These are phyloP conservation scores for Tiphia femorata DNA, from an alignment of 2,888 invertebrate species.

Conservation along the genomic window DNA sequence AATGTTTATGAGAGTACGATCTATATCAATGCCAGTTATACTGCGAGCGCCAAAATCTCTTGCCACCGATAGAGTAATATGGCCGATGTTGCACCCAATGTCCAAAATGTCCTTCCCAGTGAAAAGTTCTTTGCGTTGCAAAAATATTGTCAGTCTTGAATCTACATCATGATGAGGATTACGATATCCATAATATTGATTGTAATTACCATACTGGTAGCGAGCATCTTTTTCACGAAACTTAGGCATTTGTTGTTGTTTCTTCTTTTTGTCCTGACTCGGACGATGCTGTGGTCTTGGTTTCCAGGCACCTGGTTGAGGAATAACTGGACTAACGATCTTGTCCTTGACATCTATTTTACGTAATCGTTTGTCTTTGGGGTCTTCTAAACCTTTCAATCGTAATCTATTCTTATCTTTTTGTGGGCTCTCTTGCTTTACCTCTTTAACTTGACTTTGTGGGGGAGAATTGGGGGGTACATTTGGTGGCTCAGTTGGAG, in stretches of 20 bases:
- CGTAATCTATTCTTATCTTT: constrained; percentile 59
- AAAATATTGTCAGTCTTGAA: constrained; percentile 85
- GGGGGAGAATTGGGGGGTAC: constrained; percentile 16
- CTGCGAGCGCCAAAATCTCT: constrained; percentile 86
- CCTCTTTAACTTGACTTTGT: constrained; percentile 35
- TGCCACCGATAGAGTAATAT: constrained; percentile 92
- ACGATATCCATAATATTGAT: constrained; percentile 95
- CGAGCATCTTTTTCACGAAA: constrained; percentile 83
- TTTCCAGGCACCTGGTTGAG: constrained; percentile 90
- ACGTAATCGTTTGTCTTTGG: constrained; percentile 68
- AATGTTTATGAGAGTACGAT: constrained; percentile 83
- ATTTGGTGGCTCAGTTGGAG: constrained; percentile 12
- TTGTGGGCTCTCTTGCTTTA: constrained; percentile 46
- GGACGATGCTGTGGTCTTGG: constrained; percentile 70
- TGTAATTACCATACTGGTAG: constrained; percentile 97
- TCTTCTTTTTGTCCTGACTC: constrained; percentile 68
- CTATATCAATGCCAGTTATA: constrained; percentile 95
- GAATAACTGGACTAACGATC: constrained; percentile 92
- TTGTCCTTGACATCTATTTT: constrained; percentile 85
- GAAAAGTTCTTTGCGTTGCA: constrained; percentile 85
- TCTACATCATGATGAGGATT: constrained; percentile 87
- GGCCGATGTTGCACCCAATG: constrained; percentile 98
- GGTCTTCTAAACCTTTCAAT: constrained; percentile 61
- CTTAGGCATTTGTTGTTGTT: constrained; percentile 66
- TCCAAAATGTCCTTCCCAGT: constrained; percentile 92